Evolutionary conservation across 2,113 vertebrate genomes (phyloP).

Genomic region (Coptodon bakossiorum): DNA sequence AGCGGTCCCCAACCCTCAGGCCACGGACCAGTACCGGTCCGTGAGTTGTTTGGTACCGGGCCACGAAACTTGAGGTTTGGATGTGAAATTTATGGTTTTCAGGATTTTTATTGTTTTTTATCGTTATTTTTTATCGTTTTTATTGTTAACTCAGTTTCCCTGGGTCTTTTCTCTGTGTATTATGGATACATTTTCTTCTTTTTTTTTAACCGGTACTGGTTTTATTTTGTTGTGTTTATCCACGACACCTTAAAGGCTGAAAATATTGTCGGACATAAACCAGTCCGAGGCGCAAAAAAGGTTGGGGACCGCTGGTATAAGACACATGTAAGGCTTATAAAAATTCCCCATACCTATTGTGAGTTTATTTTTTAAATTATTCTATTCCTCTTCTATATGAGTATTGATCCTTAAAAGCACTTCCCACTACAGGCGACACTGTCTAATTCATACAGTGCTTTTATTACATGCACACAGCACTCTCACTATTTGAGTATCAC

Average conservation of each 20-base stretch:
- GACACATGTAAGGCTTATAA: neutral
- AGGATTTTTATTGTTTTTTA: neutral
- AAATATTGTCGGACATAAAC: neutral
- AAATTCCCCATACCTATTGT: neutral
- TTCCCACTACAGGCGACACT: neutral
- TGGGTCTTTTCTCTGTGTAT: neutral
- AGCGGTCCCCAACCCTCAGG: neutral
- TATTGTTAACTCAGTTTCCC: neutral
- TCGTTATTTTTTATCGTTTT: neutral
- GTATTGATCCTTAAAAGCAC: neutral
- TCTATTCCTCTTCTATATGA: neutral
- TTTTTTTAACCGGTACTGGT: neutral
- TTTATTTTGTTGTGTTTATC: neutral
- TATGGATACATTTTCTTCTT: neutral
- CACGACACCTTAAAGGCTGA: neutral
- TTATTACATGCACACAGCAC: neutral
- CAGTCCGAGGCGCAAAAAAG: rapidly evolving
- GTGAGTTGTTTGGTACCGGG: neutral
- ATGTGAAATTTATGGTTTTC: neutral
- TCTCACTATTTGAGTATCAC: neutral
- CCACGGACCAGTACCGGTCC: rapidly evolving
- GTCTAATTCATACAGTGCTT: neutral
- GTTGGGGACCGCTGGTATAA: neutral
- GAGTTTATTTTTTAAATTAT: neutral
- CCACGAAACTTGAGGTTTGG: rapidly evolving